phyloP scores from a whole-genome alignment of 2,888 invertebrate species.

The Heteromurus nitidus region DNA sequence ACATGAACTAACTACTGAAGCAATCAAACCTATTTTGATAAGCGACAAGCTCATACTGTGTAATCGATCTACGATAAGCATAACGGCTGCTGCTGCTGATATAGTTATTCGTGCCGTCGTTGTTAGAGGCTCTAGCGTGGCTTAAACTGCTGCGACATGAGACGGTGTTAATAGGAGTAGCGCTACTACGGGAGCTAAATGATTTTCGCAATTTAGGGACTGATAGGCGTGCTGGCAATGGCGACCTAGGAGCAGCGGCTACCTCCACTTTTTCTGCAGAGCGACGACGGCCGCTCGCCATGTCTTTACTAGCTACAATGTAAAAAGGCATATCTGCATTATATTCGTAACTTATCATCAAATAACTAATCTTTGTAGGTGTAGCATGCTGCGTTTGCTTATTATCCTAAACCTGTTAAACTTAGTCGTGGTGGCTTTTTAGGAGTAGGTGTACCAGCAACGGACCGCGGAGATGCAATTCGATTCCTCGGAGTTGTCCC shows the following conservation, averaged over 20 bases:
- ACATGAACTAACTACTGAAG: background rate
- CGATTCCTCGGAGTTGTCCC: conserved; percentile 17
- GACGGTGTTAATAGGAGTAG: conserved; percentile 29
- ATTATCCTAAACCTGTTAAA: conserved; percentile 43
- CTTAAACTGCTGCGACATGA: no score
- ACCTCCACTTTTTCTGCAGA: no score
- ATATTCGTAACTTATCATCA: no score
- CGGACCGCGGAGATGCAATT: conserved; percentile 22
- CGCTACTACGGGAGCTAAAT: conserved; percentile 12
- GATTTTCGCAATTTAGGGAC: conserved; percentile 46
- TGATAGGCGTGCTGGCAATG: conserved; percentile 24
- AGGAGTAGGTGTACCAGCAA: conserved; percentile 38
- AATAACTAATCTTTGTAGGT: no score
- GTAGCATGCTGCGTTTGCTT: no score
- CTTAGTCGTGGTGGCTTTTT: conserved; percentile 64
- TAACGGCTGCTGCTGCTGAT: conserved; percentile 28
- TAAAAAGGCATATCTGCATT: no score
- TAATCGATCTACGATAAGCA: conserved; percentile 41
- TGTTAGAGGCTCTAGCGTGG: no score
- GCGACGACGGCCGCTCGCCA: conserved; percentile 10
- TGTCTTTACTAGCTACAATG: no score
- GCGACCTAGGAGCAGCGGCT: conserved; percentile 15
- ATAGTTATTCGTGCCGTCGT: no score
- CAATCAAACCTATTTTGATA: conserved; percentile 43
- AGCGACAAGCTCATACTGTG: conserved; percentile 37